A percentile compares a stretch with the other conserved stretches of the same genome.
phyloP scores from a whole-genome alignment of 2,113 vertebrate genomes.

The Mirza zaza region DNA sequence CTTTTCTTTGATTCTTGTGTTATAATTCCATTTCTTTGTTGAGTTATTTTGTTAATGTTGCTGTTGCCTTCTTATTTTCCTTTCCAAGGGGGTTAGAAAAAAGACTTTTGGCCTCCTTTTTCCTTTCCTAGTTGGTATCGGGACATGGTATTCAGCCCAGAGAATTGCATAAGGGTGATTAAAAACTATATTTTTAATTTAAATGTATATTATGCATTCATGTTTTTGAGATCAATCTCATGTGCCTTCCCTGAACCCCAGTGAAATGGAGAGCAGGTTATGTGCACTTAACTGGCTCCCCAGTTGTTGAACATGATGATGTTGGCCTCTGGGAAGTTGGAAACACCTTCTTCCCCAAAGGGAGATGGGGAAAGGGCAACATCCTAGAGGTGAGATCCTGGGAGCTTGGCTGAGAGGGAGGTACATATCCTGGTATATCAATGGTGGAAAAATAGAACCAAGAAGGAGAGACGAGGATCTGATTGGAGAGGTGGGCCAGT shows the following conservation, averaged over 20 bases:
- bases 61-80: not conserved
- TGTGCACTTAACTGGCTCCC: not conserved
- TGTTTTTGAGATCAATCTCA: not conserved
- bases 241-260: not conserved
- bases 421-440: not conserved
- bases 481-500: not conserved
- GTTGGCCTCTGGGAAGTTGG: not conserved
- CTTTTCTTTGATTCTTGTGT: slow-evolving; percentile 27
- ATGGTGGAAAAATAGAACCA: not conserved
- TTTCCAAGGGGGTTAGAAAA: not conserved
- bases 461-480: not conserved
- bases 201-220: not conserved
- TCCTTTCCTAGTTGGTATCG: not conserved
- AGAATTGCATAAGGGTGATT: not conserved
- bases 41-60: slow-evolving; percentile 7
- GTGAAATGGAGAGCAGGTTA: not conserved
- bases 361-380: not conserved
- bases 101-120: not conserved
- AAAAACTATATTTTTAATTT: not conserved
- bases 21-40: slow-evolving; percentile 21
- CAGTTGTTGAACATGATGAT: not conserved
- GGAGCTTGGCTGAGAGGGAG: not conserved
- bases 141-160: not conserved
- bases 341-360: not conserved
- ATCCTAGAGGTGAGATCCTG: not conserved